Evolutionary conservation across 2,888 invertebrate genomes (phyloP).

Genomic region (Dorcus hopei): DNA sequence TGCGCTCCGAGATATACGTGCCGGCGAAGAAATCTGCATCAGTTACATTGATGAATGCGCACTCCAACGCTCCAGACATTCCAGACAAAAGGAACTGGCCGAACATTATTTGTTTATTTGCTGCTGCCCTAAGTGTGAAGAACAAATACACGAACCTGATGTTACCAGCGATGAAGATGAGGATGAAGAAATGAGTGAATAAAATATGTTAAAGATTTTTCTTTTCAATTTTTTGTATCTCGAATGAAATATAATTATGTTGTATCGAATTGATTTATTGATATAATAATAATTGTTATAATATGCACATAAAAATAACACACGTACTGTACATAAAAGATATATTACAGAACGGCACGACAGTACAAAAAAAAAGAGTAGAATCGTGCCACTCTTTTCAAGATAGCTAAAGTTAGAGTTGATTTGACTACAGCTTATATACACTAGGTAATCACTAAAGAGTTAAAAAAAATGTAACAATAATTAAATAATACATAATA

Average conservation of each 20-base stretch:
- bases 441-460: conserved; percentile 11
- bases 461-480: conserved; percentile 11
- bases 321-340: conserved; percentile 17
- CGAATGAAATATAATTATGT: too few relatives aligned
- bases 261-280: conserved; percentile 5
- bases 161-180: conserved; percentile 79
- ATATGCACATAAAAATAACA: conserved; percentile 29
- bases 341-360: conserved; percentile 15
- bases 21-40: conserved; percentile 86
- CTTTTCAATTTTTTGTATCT: too few relatives aligned
- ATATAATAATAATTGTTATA: conserved; percentile 18
- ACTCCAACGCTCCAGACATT: conserved; percentile 76
- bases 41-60: conserved; percentile 88
- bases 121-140: conserved; percentile 73
- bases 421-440: conserved; percentile 10
- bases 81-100: conserved; percentile 75
- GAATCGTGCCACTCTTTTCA: conserved; percentile 8
- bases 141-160: conserved; percentile 72
- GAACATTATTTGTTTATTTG: conserved; percentile 82
- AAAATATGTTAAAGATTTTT: conserved; percentile 4
- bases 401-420: not conserved
- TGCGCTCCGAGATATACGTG: conserved; percentile 67
- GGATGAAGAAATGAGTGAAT: conserved; percentile 41
- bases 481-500: conserved; percentile 13
- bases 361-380: conserved; percentile 6